phyloP scores from a whole-genome alignment of 2,797 vertebrate species.

The Podargus strigoides region DNA sequence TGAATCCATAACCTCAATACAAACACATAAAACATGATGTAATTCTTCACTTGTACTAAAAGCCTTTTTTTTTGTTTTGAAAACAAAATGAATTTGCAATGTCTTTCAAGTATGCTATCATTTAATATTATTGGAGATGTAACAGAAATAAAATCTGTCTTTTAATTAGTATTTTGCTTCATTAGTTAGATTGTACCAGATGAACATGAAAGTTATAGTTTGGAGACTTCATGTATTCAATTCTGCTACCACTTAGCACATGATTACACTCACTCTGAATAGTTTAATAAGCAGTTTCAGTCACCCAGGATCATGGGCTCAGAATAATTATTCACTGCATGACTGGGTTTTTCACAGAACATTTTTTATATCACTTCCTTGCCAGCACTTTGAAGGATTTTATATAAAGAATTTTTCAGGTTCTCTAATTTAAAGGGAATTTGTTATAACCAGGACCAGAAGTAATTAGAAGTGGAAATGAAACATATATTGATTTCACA shows the following conservation, averaged over 20 bases:
- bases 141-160: not conserved
- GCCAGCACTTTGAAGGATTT: not conserved
- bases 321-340: not conserved
- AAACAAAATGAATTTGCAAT: not conserved
- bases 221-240: not conserved
- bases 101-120: not conserved
- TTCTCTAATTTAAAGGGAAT: not conserved
- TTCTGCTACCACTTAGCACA: not conserved
- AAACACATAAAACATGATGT: not conserved
- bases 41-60: not conserved
- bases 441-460: conserved; percentile 1
- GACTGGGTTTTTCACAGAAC: not conserved
- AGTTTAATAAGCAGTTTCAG: not conserved
- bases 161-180: not conserved
- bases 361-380: not conserved
- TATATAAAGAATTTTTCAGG: not conserved
- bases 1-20: not conserved
- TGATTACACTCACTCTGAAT: not conserved
- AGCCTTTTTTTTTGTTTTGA: not conserved
- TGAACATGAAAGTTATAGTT: not conserved
- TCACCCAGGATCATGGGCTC: not conserved
- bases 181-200: not conserved
- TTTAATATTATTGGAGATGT: not conserved
- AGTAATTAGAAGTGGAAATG: conserved; percentile 48
- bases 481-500: conserved; percentile 52